Conservation (phyloP, 2,797 vertebrate species). For the Cephalopachus bancanus region DNA sequence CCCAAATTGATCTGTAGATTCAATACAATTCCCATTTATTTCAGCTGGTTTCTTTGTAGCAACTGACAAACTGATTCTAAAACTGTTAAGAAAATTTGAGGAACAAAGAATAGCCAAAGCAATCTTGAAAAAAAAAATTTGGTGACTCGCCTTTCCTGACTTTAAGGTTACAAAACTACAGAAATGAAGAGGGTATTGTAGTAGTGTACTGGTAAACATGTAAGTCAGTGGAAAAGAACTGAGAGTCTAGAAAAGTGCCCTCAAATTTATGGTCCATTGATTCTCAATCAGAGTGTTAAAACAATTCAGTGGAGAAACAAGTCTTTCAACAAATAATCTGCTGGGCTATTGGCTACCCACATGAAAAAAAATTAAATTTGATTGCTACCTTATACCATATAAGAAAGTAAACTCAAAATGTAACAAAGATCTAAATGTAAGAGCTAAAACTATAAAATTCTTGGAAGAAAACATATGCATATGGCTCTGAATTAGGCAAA, state of each 20-base stretch:
- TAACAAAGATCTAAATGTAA: neutral
- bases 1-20: neutral
- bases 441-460: neutral
- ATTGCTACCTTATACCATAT: neutral
- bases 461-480: conserved; percentile 20
- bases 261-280: neutral
- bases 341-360: neutral
- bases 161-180: conserved; percentile 36
- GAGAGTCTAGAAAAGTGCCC: neutral
- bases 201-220: neutral
- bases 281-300: neutral
- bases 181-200: conserved; percentile 14
- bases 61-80: neutral
- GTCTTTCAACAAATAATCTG: neutral
- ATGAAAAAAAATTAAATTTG: neutral
- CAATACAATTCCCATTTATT: neutral
- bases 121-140: neutral
- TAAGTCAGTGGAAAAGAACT: neutral
- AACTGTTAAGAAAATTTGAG: conserved; percentile 30
- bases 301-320: neutral
- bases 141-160: neutral
- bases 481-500: neutral
- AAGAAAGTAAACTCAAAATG: conserved; percentile 5
- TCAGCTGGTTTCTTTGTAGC: neutral
- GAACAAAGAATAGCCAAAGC: neutral